These are phyloP conservation scores for Drosophila pallidifrons DNA, from an alignment of 1,140 invertebrate species.

Conservation along the genomic window DNA sequence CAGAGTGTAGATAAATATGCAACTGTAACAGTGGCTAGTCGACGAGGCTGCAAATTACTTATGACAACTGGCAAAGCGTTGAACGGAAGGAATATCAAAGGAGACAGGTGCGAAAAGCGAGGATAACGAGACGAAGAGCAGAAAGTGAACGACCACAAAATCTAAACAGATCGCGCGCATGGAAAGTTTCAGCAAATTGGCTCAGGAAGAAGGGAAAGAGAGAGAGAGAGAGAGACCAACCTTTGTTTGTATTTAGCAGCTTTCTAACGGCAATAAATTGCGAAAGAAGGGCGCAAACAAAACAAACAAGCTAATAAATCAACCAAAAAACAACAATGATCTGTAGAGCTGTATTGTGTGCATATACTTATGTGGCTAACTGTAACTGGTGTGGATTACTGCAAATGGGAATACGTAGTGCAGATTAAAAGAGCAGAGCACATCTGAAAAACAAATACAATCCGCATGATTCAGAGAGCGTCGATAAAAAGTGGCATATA, in stretches of 20 bases:
- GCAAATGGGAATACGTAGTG: constrained; percentile 29
- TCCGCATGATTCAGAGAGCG: constrained; percentile 48
- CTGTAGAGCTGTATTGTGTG: neutral
- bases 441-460: constrained; percentile 53
- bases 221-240: constrained; percentile 31
- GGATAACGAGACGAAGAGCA: neutral
- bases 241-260: constrained; percentile 80
- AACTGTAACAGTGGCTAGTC: constrained; percentile 28
- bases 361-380: constrained; percentile 6
- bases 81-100: neutral
- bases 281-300: constrained; percentile 64
- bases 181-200: constrained; percentile 51
- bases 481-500: constrained; percentile 11
- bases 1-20: constrained; percentile 37
- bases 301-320: constrained; percentile 39
- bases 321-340: constrained; percentile 28
- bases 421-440: constrained; percentile 35
- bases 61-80: constrained; percentile 7
- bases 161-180: constrained; percentile 23
- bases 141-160: constrained; percentile 9
- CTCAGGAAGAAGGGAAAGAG: neutral
- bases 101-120: constrained; percentile 8
- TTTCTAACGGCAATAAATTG: constrained; percentile 71
- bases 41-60: constrained; percentile 14
- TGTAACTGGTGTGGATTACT: constrained; percentile 13